A percentile compares a stretch with the other conserved stretches of the same genome.
Conservation (phyloP, 2,888 invertebrate genomes). For the Fabriciana adippe region DNA sequence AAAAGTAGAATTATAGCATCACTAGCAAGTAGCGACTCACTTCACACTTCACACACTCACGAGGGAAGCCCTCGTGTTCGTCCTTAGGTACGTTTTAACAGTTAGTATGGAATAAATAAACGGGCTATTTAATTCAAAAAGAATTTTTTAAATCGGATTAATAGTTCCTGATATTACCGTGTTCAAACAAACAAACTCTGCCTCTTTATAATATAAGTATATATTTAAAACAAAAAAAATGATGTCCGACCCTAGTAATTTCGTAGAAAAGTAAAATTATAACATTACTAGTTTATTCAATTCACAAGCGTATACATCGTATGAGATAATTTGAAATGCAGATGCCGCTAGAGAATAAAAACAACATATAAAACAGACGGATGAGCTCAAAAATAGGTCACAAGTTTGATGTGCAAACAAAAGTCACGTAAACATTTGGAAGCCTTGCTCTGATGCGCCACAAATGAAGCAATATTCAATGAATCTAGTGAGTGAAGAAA, state of each 20-base stretch:
- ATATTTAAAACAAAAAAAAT: conserved; percentile 18
- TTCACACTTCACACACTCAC: too few species aligned
- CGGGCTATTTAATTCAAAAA: too few species aligned
- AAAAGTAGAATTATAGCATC: too few species aligned
- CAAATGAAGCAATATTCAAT: conserved; percentile 50
- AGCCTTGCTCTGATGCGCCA: conserved; percentile 49
- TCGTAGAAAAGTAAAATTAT: conserved; percentile 38
- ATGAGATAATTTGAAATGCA: conserved; percentile 41
- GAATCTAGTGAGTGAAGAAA: conserved; percentile 20
- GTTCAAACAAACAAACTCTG: too few species aligned
- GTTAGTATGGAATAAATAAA: too few species aligned
- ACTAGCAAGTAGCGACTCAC: too few species aligned
- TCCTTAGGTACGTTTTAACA: too few species aligned
- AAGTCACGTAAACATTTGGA: conserved; percentile 31
- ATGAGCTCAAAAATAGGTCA: conserved; percentile 43
- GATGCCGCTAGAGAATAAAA: conserved; percentile 40
- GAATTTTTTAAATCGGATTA: too few species aligned
- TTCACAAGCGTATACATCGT: conserved; percentile 33
- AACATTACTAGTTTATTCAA: conserved; percentile 39
- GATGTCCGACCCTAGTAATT: conserved; percentile 22
- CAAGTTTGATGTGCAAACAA: conserved; percentile 39
- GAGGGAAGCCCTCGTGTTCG: too few species aligned
- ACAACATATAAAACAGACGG: conserved; percentile 41
- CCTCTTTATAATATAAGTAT: too few species aligned
- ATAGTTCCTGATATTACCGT: too few species aligned